A percentile compares a stretch with the other conserved stretches of the same genome.
These are phyloP conservation scores for Phenganax stokvisi DNA, from an alignment of 92 coral and sea anemone species.

Conservation along the genomic window DNA sequence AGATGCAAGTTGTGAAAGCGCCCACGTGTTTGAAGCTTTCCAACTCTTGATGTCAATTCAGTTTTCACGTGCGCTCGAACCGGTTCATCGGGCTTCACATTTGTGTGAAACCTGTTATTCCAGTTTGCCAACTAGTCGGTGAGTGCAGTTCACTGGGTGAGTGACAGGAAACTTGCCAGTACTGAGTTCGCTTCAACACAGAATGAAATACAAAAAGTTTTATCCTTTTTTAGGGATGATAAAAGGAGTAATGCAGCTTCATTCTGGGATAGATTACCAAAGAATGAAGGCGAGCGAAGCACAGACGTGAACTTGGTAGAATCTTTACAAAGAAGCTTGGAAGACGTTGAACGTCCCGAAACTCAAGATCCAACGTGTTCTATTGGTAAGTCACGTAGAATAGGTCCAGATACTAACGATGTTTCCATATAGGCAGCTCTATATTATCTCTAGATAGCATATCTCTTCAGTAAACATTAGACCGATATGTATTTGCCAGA, in stretches of 20 bases:
- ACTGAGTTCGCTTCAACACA: too few species aligned
- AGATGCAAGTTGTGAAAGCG: constrained; percentile 45
- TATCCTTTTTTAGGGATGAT: background rate
- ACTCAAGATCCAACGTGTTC: too few species aligned
- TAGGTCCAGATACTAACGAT: too few species aligned
- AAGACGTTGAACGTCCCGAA: too few species aligned
- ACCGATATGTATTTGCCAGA: too few species aligned
- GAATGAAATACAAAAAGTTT: background rate
- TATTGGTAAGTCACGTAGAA: too few species aligned
- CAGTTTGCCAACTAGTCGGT: constrained; percentile 30
- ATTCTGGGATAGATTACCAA: background rate
- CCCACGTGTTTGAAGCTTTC: constrained; percentile 16
- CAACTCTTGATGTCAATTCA: constrained; percentile 13
- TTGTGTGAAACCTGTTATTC: constrained; percentile 33
- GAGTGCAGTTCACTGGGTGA: background rate
- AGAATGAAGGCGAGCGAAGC: constrained; percentile 17
- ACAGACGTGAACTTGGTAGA: constrained; percentile 76
- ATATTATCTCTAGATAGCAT: too few species aligned
- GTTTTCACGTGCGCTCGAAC: background rate
- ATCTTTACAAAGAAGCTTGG: constrained; percentile 51
- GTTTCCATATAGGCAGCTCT: too few species aligned
- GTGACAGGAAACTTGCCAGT: background rate
- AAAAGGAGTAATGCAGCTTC: background rate
- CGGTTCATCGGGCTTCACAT: background rate
- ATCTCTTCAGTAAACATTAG: too few species aligned